These are phyloP conservation scores for Pseudolaguvia tuberculata DNA, from an alignment of 2,113 vertebrate genomes.

Conservation along the genomic window DNA sequence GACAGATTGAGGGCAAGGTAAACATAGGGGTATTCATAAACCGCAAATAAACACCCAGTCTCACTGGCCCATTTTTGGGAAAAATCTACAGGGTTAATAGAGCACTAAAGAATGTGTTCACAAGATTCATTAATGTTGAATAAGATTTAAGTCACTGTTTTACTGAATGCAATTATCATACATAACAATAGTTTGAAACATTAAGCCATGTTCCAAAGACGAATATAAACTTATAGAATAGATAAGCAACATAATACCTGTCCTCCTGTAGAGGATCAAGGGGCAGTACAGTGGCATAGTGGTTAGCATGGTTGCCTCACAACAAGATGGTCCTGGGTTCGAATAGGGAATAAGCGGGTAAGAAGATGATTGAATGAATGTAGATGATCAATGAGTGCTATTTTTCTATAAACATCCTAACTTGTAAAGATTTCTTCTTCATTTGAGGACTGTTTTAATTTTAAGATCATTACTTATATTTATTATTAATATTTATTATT, in stretches of 20 bases:
- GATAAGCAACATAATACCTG: neutral
- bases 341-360: no score
- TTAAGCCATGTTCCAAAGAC: neutral
- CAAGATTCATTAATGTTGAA: neutral
- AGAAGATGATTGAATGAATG: no score
- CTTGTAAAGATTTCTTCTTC: no score
- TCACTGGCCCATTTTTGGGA: neutral
- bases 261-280: neutral
- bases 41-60: neutral
- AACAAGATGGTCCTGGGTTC: no score
- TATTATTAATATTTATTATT: neutral
- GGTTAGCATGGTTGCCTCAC: no score
- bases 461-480: no score
- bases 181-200: neutral
- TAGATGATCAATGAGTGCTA: no score
- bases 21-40: neutral
- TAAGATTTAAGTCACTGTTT: neutral
- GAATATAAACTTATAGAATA: neutral
- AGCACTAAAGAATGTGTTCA: neutral
- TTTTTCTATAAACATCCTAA: no score
- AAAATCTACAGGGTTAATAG: neutral
- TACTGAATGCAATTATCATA: neutral
- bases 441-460: neutral
- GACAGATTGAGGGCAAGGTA: neutral
- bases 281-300: no score